A percentile compares a stretch with the other conserved stretches of the same genome.
These are phyloP conservation scores for Cuniculus paca DNA, from an alignment of 2,797 vertebrate genomes.

Conservation along the genomic window DNA sequence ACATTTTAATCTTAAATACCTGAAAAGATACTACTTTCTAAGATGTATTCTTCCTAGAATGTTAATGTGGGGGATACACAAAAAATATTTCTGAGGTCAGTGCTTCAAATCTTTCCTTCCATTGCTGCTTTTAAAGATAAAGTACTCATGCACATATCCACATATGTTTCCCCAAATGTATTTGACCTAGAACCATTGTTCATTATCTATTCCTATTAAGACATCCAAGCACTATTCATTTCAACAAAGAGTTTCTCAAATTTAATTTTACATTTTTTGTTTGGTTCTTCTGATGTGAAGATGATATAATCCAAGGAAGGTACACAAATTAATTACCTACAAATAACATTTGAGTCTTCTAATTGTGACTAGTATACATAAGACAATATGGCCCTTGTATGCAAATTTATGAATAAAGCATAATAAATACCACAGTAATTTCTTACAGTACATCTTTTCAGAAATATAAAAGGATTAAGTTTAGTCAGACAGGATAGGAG, in stretches of 20 bases:
- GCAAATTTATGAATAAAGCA: not conserved
- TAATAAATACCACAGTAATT: not conserved
- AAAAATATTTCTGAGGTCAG: not conserved
- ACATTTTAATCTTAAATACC: not conserved
- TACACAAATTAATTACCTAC: not conserved
- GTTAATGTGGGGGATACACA: not conserved
- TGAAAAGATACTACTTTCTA: not conserved
- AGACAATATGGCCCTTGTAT: not conserved
- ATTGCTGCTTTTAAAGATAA: not conserved
- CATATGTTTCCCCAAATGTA: not conserved
- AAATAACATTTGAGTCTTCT: not conserved
- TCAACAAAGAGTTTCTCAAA: not conserved
- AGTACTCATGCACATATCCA: not conserved
- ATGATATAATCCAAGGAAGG: not conserved
- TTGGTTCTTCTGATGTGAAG: not conserved
- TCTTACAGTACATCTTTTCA: not conserved
- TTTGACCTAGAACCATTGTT: not conserved
- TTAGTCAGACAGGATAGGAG: not conserved
- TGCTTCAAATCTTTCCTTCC: not conserved
- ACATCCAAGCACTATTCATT: not conserved
- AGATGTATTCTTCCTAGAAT: not conserved
- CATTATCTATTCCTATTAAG: not conserved
- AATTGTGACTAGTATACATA: not conserved
- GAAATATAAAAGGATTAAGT: not conserved
- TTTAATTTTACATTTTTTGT: not conserved